These are phyloP conservation scores for Ispidina lecontei DNA, from an alignment of 2,797 vertebrate genomes.

Conservation along the genomic window DNA sequence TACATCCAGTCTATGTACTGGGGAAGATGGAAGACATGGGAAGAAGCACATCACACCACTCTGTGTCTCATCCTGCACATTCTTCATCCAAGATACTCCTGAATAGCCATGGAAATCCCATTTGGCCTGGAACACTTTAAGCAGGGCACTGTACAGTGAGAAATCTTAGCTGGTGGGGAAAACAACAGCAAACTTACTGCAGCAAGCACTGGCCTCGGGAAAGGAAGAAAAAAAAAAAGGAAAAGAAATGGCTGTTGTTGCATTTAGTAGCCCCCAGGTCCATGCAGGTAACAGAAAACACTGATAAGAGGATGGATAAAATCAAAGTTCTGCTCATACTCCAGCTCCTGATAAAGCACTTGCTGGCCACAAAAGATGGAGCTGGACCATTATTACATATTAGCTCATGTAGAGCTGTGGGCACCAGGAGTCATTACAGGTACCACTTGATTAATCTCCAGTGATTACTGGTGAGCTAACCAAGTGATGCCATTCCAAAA, in stretches of 20 bases:
- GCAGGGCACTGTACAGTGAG: background rate
- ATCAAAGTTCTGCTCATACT: background rate
- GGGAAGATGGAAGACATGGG: background rate
- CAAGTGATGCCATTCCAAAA: background rate
- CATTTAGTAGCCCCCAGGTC: background rate
- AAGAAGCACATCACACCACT: background rate
- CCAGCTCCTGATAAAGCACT: background rate
- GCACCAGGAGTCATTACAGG: background rate
- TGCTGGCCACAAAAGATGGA: background rate
- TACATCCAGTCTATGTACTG: background rate
- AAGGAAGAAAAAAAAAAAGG: background rate
- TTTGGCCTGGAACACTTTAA: background rate
- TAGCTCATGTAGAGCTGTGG: background rate
- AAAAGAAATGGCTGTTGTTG: background rate
- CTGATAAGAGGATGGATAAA: fast-evolving
- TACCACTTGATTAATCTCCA: background rate
- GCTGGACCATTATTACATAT: background rate
- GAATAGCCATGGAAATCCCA: background rate
- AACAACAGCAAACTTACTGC: background rate
- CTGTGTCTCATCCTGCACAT: fast-evolving
- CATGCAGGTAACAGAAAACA: background rate
- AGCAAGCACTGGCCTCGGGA: background rate
- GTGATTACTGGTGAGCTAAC: background rate
- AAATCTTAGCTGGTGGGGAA: background rate
- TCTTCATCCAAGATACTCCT: background rate